Evolutionary conservation across 1,140 invertebrate genomes (phyloP), one percentile per base, ranked within the genome.

Genomic region (Trichonephila inaurata): DNA sequence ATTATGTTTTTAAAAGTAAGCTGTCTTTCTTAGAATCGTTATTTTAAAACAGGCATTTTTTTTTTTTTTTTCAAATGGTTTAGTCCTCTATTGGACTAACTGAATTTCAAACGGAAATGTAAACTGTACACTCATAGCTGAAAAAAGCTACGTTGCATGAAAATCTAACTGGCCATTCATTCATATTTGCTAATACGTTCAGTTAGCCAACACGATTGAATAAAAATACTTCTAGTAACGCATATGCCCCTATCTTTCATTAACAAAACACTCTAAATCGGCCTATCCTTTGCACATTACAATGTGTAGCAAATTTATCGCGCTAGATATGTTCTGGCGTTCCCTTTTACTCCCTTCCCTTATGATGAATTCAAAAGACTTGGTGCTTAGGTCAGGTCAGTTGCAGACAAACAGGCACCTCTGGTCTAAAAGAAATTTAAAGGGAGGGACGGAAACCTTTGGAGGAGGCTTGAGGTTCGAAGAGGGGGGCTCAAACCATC

Each of bases 341-440:
- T 77, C 28, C 72, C 72, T 28, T 58, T 58, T 83, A n/a, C 58
- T n/a, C 91, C 60, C 58, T 40, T 44, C 77, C 12, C 33, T 60
- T 10, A n/a, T 60, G 33, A 8, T 21, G 19, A 21, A 51, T 83
- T 83, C 82, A 83, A 83, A 83, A 83, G 82, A 77, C 4, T 16
- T 77, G 82, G 18, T 44, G 21, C 91, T 61, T 21, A 92, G 91
- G 91, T 92, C 91, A 92, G 91, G 91, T 92, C 91, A 92, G 24
- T 44, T 28, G 24, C 81, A 85, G 40, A 92, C 61, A 66, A 66
- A 85, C 81, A 92, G 85, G 19, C 72, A 77, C 21, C 72, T 28
- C 33, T 24, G 40, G 40, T 19, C 16, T 4, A 24, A 21, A 51
- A 51, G 51, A 51, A 83, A n/a, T 61, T 28, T 16, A 24, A 33